These are phyloP conservation scores for Rousettus madagascariensis DNA, from an alignment of 2,797 vertebrate species.

Conservation along the genomic window DNA sequence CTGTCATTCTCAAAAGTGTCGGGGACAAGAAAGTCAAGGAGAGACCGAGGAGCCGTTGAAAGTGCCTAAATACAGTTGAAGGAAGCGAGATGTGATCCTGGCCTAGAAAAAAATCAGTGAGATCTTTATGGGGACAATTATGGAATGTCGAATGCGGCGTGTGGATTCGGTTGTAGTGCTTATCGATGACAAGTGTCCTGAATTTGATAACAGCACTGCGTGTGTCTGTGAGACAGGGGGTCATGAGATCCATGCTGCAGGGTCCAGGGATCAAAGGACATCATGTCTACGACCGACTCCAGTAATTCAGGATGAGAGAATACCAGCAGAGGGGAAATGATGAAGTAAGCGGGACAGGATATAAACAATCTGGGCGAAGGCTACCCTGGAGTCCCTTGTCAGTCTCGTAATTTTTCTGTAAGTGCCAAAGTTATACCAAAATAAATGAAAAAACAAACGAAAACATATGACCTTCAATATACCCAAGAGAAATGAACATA, in stretches of 20 bases:
- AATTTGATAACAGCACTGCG: background rate
- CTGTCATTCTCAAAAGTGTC: background rate
- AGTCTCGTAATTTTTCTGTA: background rate
- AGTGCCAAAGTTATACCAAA: background rate
- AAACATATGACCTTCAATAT: background rate
- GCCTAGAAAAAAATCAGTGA: background rate
- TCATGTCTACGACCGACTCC: background rate
- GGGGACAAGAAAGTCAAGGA: background rate
- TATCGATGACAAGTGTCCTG: background rate
- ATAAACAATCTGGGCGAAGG: background rate
- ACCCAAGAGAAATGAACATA: background rate
- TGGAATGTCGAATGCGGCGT: rapidly evolving
- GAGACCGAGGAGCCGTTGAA: background rate
- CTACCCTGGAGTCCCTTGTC: background rate
- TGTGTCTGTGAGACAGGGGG: background rate
- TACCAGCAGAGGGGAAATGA: background rate
- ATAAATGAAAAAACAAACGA: background rate
- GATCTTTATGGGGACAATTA: background rate
- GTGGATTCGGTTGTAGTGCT: no score
- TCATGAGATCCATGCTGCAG: background rate
- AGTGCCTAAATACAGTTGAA: background rate
- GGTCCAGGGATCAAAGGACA: background rate
- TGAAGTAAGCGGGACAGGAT: background rate
- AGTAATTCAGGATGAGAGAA: background rate
- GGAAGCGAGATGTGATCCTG: background rate